phyloP scores from a whole-genome alignment of 2,797 vertebrate genomes.

The Spatula clypeata region DNA sequence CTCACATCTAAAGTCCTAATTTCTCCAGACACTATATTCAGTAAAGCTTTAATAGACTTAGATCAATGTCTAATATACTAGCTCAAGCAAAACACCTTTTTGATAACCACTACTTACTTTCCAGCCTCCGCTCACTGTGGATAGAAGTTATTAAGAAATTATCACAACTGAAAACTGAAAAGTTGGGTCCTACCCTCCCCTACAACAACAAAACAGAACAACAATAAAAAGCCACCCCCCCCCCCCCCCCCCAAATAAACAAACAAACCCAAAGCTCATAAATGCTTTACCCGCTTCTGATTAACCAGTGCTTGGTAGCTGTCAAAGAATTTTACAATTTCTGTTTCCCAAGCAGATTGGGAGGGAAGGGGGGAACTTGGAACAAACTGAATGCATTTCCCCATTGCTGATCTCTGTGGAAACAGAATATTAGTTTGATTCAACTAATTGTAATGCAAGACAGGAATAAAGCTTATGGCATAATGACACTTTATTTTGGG shows the following conservation, averaged over 20 bases:
- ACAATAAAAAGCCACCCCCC: too few species aligned
- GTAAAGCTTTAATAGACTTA: neutral
- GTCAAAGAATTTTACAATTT: neutral
- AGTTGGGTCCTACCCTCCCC: neutral
- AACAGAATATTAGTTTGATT: neutral
- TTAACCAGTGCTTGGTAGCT: neutral
- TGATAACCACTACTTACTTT: neutral
- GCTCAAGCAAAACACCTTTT: neutral
- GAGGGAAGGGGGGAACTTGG: neutral
- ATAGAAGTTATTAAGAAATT: neutral
- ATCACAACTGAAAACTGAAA: neutral
- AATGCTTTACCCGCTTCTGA: neutral
- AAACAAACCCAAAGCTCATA: neutral
- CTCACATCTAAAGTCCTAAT: neutral
- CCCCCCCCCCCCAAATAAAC: too few species aligned
- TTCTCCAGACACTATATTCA: neutral
- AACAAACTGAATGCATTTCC: neutral
- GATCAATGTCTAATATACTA: neutral
- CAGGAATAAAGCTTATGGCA: neutral
- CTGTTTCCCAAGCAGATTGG: neutral
- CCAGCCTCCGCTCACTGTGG: neutral
- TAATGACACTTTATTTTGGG: neutral
- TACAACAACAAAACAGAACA: neutral
- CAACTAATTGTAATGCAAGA: neutral
- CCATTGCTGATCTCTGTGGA: neutral